Percentiles rank a stretch among this genome's conserved stretches.
phyloP scores from a whole-genome alignment of 2,797 vertebrate genomes.

The Gymnodraco acuticeps region DNA sequence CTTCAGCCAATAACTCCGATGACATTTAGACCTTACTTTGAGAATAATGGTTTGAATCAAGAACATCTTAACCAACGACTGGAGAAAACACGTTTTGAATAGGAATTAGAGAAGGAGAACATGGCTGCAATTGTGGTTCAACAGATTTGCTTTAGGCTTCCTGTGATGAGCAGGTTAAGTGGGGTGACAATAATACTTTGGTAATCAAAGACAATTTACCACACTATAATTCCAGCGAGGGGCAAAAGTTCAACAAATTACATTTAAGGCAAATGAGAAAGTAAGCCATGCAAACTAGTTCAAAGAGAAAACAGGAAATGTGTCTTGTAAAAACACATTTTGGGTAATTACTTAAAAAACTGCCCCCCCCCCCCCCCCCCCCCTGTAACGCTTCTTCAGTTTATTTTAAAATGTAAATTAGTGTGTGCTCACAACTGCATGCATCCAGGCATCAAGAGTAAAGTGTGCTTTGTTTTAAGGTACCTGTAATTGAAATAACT shows the following conservation, averaged over 20 bases:
- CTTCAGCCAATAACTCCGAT: background rate
- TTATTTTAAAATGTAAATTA: conserved; percentile 77
- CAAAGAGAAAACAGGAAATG: conserved; percentile 60
- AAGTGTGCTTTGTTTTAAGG: conserved; percentile 65
- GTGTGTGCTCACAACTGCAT: conserved; percentile 61
- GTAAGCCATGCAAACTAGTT: conserved; percentile 58
- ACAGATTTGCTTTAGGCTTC: conserved; percentile 42
- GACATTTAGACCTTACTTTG: conserved; percentile 9
- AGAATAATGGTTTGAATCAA: conserved; percentile 21
- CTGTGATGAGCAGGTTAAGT: conserved; percentile 77
- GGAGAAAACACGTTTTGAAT: conserved; percentile 22
- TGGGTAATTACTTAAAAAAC: conserved; percentile 75
- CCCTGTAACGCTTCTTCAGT: conserved; percentile 56
- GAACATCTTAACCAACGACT: background rate
- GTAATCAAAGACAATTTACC: conserved; percentile 79
- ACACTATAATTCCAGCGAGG: conserved; percentile 71
- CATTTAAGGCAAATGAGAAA: conserved; percentile 68
- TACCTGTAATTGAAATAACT: conserved; percentile 78
- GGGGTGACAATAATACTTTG: conserved; percentile 81
- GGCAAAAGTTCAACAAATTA: conserved; percentile 73
- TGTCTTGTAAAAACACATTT: conserved; percentile 59
- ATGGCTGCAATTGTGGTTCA: conserved; percentile 34
- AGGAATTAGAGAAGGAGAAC: conserved; percentile 5
- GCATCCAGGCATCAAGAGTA: conserved; percentile 68
- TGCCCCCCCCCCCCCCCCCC: conserved; percentile 35